Evolutionary conservation across 2,888 invertebrate species (phyloP), one percentile per base, ranked within the genome.

Genomic region (Tetanocera ferruginea): DNA sequence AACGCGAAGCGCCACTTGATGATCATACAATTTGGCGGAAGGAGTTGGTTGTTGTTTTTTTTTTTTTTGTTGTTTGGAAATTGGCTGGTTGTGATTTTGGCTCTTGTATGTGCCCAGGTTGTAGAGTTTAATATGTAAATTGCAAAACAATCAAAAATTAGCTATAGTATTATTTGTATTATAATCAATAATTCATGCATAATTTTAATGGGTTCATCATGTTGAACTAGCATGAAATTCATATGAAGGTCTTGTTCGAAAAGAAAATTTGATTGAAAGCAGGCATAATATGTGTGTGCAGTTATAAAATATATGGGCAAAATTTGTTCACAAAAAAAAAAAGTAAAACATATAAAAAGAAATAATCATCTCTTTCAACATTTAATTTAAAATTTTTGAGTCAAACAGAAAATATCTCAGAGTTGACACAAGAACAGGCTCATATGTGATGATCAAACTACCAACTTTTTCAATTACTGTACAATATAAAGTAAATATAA

Each of bases 91-190:
- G 43, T 55, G 76, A 28, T 37, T 55, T 8, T 51, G 14, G 28
- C 62, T 43, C 72, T 34, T 23, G 49, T 55, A 43, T 67, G 64
- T 71, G 66, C 14, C 43, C 70, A 37, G 70, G 70, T 76, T 80
- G 77, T 72, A 52, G 71, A 62, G n/a, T 17, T n/a, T 43, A 74
- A 85, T 86, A 85, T 85, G 85, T 85, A 86, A 84, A 86, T 86
- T 86, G 84, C 84, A 83, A 84, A 82, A 84, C 83, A 86, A 86
- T 86, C 86, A 86, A 85, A 85, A 85, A 86, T 86, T 86, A 83
- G 86, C 51, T 67, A 37, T 64, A 66, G 23, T 49, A 14, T 62
- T 23, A 23, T 73, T 19, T 66, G 14, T 49, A 5, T 72, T 57
- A 28, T 28, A 52, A 34, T 64, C 28, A 64, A 52, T 28, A 51